Conservation (phyloP, 2,888 invertebrate species). For the Drosophila subsilvestris region DNA sequence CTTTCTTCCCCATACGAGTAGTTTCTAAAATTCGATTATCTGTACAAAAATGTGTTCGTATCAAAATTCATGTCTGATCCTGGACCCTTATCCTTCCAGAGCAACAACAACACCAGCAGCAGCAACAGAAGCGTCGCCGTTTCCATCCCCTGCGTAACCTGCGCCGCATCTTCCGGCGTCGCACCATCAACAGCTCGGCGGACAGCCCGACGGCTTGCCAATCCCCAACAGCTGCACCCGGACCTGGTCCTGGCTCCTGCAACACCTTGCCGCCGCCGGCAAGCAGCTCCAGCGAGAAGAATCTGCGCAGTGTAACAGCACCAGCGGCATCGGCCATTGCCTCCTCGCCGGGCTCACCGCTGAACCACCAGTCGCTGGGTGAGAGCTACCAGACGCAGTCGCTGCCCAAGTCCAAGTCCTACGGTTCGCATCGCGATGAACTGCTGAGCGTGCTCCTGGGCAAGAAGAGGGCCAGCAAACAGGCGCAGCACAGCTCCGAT, state of each 20-base stretch:
- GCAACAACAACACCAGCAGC: conserved; percentile 82
- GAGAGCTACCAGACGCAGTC: conserved; percentile 79
- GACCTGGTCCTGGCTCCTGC: conserved; percentile 59
- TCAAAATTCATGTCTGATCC: conserved; percentile 25
- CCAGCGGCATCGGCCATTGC: conserved; percentile 64
- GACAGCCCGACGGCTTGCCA: conserved; percentile 50
- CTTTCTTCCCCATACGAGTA: background rate
- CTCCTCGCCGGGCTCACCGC: conserved; percentile 79
- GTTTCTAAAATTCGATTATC: background rate
- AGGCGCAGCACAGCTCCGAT: conserved; percentile 29
- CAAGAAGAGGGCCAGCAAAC: conserved; percentile 65
- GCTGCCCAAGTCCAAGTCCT: conserved; percentile 79
- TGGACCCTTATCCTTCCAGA: conserved; percentile 64
- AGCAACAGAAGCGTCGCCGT: conserved; percentile 83
- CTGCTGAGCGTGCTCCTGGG: conserved; percentile 69
- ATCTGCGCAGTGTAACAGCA: conserved; percentile 74
- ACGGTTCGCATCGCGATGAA: conserved; percentile 73
- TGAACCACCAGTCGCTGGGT: conserved; percentile 74
- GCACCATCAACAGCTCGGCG: conserved; percentile 82
- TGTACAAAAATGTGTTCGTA: conserved; percentile 7
- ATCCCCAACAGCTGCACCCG: conserved; percentile 32
- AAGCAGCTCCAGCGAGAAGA: conserved; percentile 79
- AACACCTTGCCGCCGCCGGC: conserved; percentile 60
- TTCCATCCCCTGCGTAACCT: conserved; percentile 84
- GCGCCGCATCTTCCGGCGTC: conserved; percentile 84